Percentiles rank a stretch among this genome's conserved stretches.
Evolutionary conservation across 2,797 vertebrate species (phyloP).

Genomic region (Gymnodraco acuticeps): DNA sequence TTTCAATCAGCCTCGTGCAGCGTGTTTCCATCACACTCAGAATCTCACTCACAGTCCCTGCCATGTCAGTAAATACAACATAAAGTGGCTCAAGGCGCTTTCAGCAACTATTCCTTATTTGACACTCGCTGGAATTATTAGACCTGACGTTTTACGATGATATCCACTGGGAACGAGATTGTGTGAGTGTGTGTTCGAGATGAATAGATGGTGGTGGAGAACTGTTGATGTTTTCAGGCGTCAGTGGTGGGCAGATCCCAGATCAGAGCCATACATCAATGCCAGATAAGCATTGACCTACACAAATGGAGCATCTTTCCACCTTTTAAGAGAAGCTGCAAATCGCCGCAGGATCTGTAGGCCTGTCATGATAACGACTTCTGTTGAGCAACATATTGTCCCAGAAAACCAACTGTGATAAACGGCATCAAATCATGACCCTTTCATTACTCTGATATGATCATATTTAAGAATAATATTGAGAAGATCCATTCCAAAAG

Average conservation of each 20-base stretch:
- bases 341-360: neutral
- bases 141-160: conserved; percentile 65
- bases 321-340: conserved; percentile 9
- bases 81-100: conserved; percentile 57
- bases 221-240: conserved; percentile 42
- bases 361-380: too few species aligned
- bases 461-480: too few species aligned
- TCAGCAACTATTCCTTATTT: conserved; percentile 48
- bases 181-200: conserved; percentile 13
- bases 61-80: conserved; percentile 59
- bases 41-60: conserved; percentile 56
- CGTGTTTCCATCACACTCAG: conserved; percentile 57
- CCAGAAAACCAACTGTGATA: too few species aligned
- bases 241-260: conserved; percentile 35
- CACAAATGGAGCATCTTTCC: conserved; percentile 2
- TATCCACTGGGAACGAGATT: conserved; percentile 46
- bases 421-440: too few species aligned
- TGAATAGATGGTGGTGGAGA: conserved; percentile 52
- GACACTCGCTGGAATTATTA: conserved; percentile 65
- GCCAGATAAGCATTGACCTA: conserved; percentile 19
- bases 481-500: too few species aligned
- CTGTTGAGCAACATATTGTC: too few species aligned
- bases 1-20: conserved; percentile 34
- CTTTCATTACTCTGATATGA: too few species aligned
- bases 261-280: conserved; percentile 60